Conservation (phyloP, 2,888 invertebrate species). For the Drosophila suboccidentalis region DNA sequence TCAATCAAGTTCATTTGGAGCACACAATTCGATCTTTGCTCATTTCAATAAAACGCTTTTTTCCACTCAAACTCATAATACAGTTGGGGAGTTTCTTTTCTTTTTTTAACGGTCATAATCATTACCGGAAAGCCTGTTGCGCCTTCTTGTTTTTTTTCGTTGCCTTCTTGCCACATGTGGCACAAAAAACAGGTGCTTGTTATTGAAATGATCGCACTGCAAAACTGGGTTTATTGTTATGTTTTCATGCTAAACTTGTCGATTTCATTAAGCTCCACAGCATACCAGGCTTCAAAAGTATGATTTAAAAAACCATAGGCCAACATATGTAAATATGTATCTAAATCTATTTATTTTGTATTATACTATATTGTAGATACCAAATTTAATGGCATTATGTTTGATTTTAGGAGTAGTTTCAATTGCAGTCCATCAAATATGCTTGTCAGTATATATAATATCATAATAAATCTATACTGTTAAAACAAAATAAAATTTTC, state of each 20-base stretch:
- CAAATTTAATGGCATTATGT: not conserved
- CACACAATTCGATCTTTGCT: constrained; percentile 71
- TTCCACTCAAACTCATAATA: constrained; percentile 47
- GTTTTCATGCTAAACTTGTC: constrained; percentile 50
- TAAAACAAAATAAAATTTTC: too few species aligned
- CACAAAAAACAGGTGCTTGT: constrained; percentile 55
- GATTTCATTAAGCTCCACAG: constrained; percentile 32
- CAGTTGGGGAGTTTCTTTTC: constrained; percentile 4
- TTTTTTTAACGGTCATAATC: constrained; percentile 60
- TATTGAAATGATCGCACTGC: constrained; percentile 60
- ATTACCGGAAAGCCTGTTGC: constrained; percentile 71
- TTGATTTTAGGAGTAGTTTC: not conserved
- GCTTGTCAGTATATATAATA: not conserved
- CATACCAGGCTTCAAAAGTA: not conserved
- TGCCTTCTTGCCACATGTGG: constrained; percentile 16
- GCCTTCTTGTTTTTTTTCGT: constrained; percentile 12
- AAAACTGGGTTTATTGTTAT: constrained; percentile 74
- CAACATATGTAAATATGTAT: not conserved
- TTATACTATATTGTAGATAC: not conserved
- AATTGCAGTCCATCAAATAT: not conserved
- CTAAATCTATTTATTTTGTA: not conserved
- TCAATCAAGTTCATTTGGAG: constrained; percentile 70
- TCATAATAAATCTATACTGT: not conserved
- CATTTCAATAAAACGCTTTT: constrained; percentile 72
- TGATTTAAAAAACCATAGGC: not conserved